Base-by-base conservation (phyloP, 2,888 invertebrate species). In the Eretmocerus hayati region DNA sequence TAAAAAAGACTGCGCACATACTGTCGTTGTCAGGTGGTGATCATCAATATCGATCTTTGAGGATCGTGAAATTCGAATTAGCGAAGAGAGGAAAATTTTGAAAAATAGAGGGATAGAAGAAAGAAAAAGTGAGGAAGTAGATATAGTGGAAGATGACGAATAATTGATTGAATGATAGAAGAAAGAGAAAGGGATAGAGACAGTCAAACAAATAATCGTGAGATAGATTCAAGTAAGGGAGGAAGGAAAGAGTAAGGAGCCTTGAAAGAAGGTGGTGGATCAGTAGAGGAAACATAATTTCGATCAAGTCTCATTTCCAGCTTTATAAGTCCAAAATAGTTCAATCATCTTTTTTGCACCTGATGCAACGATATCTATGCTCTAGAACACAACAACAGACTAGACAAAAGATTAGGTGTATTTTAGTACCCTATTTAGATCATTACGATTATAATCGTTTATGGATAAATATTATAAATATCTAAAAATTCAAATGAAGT, bases 1-100 rank as follows among this genome's bases (percentile, higher is more conserved):
- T 44, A 49, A 20, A 30, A 46, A 38, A 53, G 33, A 53, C 37
- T 53, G 49, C 44, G 43, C 48, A 47, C 52, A n/a, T 18, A 53
- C 50, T 53, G 46, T 53, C 47, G 41, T 51, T 48, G 51, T 51
- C 38, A 54, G 46, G 48, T 26, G 48, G 37, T 43, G n/a, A n/a
- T n/a, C n/a, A n/a, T n/a, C n/a, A n/a, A n/a, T n/a, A n/a, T n/a
- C n/a, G n/a, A n/a, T n/a, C n/a, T n/a, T n/a, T n/a, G n/a, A n/a
- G n/a, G n/a, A n/a, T n/a, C n/a, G n/a, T 45, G 47, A 26, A 48
- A 42, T 45, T 47, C 42, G 47, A 53, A 47, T 50, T 44, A 49
- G 50, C 42, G 40, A 53, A 46, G 50, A 53, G 53, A 50, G 26
- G 26, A 26, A 26, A 26, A 26, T 26, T n/a, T n/a, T n/a, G n/a